Base-by-base conservation (phyloP, 1,140 invertebrate species). In the Gonatopus flavifemur region DNA sequence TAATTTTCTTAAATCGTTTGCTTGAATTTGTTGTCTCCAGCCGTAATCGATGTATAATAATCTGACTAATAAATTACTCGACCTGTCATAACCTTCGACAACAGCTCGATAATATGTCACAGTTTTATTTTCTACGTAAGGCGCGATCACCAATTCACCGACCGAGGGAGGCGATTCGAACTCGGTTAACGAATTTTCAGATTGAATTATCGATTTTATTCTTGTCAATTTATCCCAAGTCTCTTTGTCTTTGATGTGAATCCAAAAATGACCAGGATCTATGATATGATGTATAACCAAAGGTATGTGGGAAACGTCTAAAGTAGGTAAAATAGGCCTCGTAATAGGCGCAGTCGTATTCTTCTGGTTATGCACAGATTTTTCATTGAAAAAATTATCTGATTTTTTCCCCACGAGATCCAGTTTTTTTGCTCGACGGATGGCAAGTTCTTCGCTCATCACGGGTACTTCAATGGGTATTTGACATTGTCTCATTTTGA, bases 21-120 rank as follows among this genome's bases (percentile, higher is more conserved):
- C 19, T 31, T 35, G 43, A 1, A 83, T 62, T 15, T 77, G 65
- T 2, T 75, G 76, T 3, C 60, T 74, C 54, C 84, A 85, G n/a
- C 93, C 93, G 72, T 81, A 88, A 70, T 96, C 93, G 16, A 94
- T 83, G 64, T 87, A 93, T 36, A 85, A 81, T 3, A 94, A 82
- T 1, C 60, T 78, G 30, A 56, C 33, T 20, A 66, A 32, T 48
- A 80, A 32, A 1, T 52, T 42, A 20, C 50, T 62, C 15, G 15
- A 15, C 13, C 22, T 50, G n/a, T n/a, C n/a, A 18, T 59, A 64
- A 33, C 56, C 43, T 43, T 67, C 46, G 0, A 82, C 53, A 16
- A 73, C 28, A 3, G 70, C 78, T 19, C 80, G 67, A 48, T 75
- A 72, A 49, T 72, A 79, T 35, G 33, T 24, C n/a, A 48, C 28